Conservation (phyloP, 2,113 vertebrate genomes). For the Macrotis lagotis region DNA sequence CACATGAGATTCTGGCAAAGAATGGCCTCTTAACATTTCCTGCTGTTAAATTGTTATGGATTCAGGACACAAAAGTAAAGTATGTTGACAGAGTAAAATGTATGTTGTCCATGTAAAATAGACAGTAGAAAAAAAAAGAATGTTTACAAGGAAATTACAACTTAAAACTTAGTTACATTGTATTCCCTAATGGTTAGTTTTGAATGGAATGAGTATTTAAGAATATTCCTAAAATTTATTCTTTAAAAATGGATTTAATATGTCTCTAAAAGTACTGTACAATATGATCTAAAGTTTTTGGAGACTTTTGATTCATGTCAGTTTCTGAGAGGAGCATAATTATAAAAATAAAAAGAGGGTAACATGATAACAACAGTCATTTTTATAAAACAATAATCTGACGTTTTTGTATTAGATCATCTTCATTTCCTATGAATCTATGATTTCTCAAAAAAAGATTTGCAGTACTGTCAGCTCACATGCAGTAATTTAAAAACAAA, state of each 20-base stretch:
- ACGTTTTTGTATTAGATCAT: not conserved
- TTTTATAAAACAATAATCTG: not conserved
- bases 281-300: not conserved
- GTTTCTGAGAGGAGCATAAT: not conserved
- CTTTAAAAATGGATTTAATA: not conserved
- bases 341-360: not conserved
- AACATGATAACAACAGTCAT: not conserved
- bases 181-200: not conserved
- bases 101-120: not conserved
- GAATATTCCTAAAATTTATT: not conserved
- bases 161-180: not conserved
- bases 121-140: constrained; percentile 12
- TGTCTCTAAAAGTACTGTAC: not conserved
- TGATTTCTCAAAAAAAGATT: not conserved
- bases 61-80: constrained; percentile 20
- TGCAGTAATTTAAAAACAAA: not conserved
- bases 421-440: not conserved
- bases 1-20: not conserved
- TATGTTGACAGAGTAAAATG: not conserved
- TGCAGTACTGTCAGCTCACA: not conserved
- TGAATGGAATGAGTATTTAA: not conserved
- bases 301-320: not conserved
- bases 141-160: not conserved
- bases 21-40: constrained; percentile 63
- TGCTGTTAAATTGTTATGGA: constrained; percentile 54